Base-by-base conservation (phyloP, 1,140 invertebrate species). In the Sarcophaga bullata region DNA sequence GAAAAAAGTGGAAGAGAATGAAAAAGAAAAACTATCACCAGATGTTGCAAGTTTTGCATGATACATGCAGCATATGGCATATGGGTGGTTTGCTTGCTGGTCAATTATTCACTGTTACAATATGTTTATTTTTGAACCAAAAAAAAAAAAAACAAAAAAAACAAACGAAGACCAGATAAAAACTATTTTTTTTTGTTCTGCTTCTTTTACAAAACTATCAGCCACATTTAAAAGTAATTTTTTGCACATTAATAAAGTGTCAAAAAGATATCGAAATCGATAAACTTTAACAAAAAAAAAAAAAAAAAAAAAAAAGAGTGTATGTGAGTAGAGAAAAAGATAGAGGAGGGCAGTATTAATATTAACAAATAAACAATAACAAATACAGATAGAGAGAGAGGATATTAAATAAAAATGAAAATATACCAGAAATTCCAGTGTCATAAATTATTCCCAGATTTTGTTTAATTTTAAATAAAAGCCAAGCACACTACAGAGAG, bases 41-140 rank as follows among this genome's bases (percentile, higher is more conserved):
- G 75, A 49, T 78, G 75, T 78, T 78, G 48, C 17, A 78, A 78
- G 50, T 78, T 52, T 19, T 6, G 48, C 7, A n/a, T 78, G 75
- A 78, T 78, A 52, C 25, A 37, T 37, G 25, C 25, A 37, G 25
- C 25, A 37, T 78, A 48, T 50, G 75, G 75, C 75, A 78, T 52
- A 78, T 78, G 75, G 75, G 75, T 78, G n/a, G 75, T 19, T 78
- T 72, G 62, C 37, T 72, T 72, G 62, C 37, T 72, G 75, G 75
- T 78, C 75, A 78, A 78, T 78, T 78, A 78, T 78, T 78, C 75
- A 78, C 75, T 52, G 75, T 49, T 78, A 78, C 75, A 78, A 25
- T 52, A 52, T 78, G 75, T 78, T 52, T 78, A 50, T 78, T 78
- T 78, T 50, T 19, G 8, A 11, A 8, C 19, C 17, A 25, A 0